phyloP scores from a whole-genome alignment of 2,797 vertebrate genomes.

The Pipistrellus pygmaeus region DNA sequence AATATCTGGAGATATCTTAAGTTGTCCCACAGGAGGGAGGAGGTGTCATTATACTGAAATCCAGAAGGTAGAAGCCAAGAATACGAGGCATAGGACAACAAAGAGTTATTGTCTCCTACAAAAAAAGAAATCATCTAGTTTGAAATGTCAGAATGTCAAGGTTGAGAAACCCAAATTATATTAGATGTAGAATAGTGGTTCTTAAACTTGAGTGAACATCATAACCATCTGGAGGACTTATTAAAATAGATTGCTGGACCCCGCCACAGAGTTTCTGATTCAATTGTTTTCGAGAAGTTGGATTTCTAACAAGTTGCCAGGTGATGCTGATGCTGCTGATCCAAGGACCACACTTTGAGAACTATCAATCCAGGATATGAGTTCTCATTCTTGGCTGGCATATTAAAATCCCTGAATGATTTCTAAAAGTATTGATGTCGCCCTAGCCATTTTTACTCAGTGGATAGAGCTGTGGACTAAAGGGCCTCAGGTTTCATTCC shows the following conservation, averaged over 20 bases:
- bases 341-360: neutral
- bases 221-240: neutral
- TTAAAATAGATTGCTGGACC: neutral
- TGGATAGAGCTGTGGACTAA: too few species aligned
- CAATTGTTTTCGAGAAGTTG: neutral
- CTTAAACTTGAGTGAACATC: neutral
- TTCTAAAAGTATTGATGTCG: neutral
- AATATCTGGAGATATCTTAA: neutral
- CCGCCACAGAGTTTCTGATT: neutral
- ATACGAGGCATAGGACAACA: neutral
- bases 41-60: neutral
- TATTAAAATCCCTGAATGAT: neutral
- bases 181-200: neutral
- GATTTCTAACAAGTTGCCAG: neutral
- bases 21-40: neutral
- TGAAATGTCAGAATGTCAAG: neutral
- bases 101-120: neutral
- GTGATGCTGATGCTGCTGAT: too few species aligned
- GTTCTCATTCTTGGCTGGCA: neutral
- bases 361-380: neutral
- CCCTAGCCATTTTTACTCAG: too few species aligned
- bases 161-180: neutral
- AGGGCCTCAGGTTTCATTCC: too few species aligned
- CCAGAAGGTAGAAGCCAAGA: neutral
- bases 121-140: neutral